Base-by-base conservation (phyloP, 1,140 invertebrate genomes). In the Trinorchestia longiramus region DNA sequence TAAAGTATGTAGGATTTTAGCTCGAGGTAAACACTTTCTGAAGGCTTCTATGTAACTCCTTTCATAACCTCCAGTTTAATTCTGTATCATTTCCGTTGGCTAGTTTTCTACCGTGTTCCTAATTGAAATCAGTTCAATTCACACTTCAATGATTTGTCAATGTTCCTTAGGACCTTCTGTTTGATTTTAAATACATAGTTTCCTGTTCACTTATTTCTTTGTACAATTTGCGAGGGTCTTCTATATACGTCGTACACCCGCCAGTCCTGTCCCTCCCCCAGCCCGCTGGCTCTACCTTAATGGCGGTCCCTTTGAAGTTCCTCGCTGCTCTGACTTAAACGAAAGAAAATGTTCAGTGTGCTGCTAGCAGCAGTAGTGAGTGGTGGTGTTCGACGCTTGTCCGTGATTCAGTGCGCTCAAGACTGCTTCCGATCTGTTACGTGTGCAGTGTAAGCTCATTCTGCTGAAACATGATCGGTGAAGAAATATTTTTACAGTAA, bases 231-330 rank as follows among this genome's bases (percentile, higher is more conserved):
- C 62, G 62, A 77, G 62, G 62, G 62, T 77, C 62, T 77, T 77
- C 62, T 77, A 77, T 77, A 90, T 90, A 90, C n/a, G n/a, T 90
- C 88, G 88, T 90, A 90, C 43, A 90, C 43, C 43, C n/a, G 88
- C 88, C 92, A 42, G 40, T 47, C 11, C 23, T 19, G 43, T 17
- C 44, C 92, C 36, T 28, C 92, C 92, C 92, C 92, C 17, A 40
- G 4, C 90, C 92, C 41, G 41, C 92, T 40, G 92, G 92, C 92
- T 94, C 44, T 94, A 94, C 43, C 92, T 94, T 94, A 94, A 94
- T 94, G 92, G 92, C 92, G 92, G 92, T 94, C 92, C 92, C 92
- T 94, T 94, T 94, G 92, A 94, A 94, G 92, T 94, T 47, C 43
- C 40, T 94, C 43, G 92, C 92, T 94, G 92, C 36, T 43, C 92